Percentiles rank a stretch among this genome's conserved stretches.
These are phyloP conservation scores for Plotosus lineatus DNA, from an alignment of 2,113 vertebrate species.

Conservation along the genomic window DNA sequence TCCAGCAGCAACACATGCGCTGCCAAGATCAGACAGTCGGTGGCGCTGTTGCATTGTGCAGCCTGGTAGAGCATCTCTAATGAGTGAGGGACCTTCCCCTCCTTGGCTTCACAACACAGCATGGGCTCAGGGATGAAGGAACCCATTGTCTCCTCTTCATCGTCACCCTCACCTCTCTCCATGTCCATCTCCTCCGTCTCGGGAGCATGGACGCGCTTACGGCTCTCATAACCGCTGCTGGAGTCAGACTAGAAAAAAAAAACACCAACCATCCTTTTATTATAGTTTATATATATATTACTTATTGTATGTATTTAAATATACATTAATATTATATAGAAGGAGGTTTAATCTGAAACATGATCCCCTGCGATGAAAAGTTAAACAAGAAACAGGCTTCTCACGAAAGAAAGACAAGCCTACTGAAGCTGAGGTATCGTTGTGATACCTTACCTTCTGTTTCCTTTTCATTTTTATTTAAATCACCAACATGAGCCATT, in stretches of 20 bases:
- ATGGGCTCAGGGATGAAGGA: slow-evolving; percentile 79
- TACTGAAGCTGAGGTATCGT: neutral
- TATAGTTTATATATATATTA: neutral
- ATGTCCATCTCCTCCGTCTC: neutral
- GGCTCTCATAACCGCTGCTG: slow-evolving; percentile 1
- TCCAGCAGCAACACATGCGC: slow-evolving; percentile 90
- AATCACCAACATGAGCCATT: neutral
- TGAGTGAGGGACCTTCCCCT: slow-evolving; percentile 83
- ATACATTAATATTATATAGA: neutral
- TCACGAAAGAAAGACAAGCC: neutral
- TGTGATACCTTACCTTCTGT: no score
- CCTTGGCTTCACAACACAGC: slow-evolving; percentile 85
- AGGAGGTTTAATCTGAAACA: neutral
- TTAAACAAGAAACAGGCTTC: neutral
- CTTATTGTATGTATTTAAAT: no score
- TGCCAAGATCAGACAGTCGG: slow-evolving; percentile 81
- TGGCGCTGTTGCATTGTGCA: slow-evolving; percentile 68
- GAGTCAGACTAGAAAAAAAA: slow-evolving; percentile 18
- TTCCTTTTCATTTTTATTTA: slow-evolving; percentile 42
- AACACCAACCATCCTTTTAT: neutral
- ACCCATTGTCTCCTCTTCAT: slow-evolving; percentile 60
- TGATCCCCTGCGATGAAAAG: neutral
- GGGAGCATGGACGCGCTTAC: neutral
- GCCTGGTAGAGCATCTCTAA: slow-evolving; percentile 81
- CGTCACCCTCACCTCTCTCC: slow-evolving; percentile 56